These are phyloP conservation scores for Smittia sp. DNA, from an alignment of 2,888 invertebrate genomes.

Conservation along the genomic window DNA sequence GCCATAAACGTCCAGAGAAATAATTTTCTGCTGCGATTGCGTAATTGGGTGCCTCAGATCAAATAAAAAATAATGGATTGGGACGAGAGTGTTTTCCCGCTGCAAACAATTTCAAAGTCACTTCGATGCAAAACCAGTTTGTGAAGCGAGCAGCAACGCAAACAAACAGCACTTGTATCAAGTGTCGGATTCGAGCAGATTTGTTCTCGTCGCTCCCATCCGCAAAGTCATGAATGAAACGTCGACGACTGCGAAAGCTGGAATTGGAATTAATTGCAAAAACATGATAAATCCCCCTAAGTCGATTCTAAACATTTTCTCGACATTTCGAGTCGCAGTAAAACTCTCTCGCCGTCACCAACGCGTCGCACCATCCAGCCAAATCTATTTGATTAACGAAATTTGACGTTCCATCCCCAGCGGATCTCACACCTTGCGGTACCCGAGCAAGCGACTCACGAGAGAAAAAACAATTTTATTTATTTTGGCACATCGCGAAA, in stretches of 20 bases:
- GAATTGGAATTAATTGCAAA: constrained; percentile 4
- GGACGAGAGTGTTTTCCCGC: background rate
- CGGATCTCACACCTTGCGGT: no score
- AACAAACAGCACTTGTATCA: background rate
- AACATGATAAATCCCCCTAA: constrained; percentile 11
- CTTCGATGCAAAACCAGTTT: constrained; percentile 12
- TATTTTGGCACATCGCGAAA: background rate
- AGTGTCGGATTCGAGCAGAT: background rate
- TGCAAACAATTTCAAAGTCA: background rate
- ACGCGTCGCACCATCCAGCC: no score
- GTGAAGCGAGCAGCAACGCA: background rate
- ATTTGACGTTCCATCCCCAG: constrained; percentile 21
- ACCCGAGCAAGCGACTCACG: background rate
- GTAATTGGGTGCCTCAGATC: background rate
- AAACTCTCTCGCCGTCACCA: background rate
- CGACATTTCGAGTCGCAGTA: background rate
- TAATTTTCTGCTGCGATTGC: background rate
- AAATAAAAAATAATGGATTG: background rate
- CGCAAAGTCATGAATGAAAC: background rate
- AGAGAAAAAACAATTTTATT: constrained; percentile 2
- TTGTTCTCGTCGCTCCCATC: background rate
- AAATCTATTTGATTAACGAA: constrained; percentile 33
- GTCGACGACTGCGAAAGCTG: background rate
- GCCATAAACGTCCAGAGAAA: background rate
- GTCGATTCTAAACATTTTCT: constrained; percentile 34